Conservation (phyloP, 2,113 vertebrate species). For the Martes martes region DNA sequence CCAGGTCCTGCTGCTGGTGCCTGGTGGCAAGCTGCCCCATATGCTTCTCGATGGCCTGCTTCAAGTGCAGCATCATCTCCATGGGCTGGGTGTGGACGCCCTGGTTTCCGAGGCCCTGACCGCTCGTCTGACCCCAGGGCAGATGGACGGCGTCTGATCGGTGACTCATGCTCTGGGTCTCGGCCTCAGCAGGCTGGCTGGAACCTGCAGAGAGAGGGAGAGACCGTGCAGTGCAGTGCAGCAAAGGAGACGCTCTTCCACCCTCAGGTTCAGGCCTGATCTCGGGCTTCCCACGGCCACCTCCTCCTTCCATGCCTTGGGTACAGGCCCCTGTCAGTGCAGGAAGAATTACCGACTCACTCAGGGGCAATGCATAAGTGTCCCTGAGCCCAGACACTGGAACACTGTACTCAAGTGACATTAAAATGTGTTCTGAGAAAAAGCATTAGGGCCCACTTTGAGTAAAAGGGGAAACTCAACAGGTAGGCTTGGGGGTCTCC, state of each 20-base stretch:
- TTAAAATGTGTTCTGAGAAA: not conserved
- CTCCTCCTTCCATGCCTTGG: not conserved
- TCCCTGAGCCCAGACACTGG: not conserved
- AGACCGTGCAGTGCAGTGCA: not conserved
- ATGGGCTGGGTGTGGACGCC: constrained; percentile 81
- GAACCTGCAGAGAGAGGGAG: constrained; percentile 66
- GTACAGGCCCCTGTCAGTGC: not conserved
- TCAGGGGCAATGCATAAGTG: not conserved
- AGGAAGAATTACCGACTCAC: not conserved
- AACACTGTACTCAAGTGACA: not conserved
- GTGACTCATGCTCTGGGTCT: constrained; percentile 44
- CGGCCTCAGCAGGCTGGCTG: constrained; percentile 84
- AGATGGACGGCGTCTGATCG: constrained; percentile 54
- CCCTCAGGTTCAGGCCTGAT: not conserved
- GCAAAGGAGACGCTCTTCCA: not conserved
- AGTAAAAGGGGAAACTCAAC: not conserved
- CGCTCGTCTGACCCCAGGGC: constrained; percentile 69
- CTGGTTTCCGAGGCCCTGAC: constrained; percentile 65
- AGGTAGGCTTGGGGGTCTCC: not conserved
- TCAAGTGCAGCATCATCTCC: constrained; percentile 84
- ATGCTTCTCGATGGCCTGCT: constrained; percentile 85
- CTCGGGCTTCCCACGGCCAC: not conserved
- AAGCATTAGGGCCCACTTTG: too few relatives aligned
- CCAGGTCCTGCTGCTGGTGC: constrained; percentile 82
- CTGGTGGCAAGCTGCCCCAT: constrained; percentile 86